phyloP scores from a whole-genome alignment of 2,113 vertebrate genomes.

The Reinhardtius hippoglossoides region DNA sequence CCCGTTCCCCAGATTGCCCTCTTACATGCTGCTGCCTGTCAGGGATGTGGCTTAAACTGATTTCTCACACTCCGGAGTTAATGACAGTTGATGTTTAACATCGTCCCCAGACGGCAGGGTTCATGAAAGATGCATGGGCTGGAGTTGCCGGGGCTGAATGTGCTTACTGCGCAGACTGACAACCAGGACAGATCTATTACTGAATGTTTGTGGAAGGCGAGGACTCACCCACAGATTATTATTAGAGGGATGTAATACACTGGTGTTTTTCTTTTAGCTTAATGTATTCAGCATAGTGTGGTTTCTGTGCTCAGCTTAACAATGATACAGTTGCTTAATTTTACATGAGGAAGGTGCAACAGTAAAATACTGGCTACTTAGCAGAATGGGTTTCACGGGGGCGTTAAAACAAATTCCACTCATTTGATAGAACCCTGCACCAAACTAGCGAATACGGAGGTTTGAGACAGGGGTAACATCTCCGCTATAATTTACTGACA shows the following conservation, averaged over 20 bases:
- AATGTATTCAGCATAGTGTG: constrained; percentile 44
- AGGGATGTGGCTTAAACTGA: constrained; percentile 59
- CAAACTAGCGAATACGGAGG: neutral
- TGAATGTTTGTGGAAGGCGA: constrained; percentile 51
- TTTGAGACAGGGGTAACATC: neutral
- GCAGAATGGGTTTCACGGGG: constrained; percentile 37
- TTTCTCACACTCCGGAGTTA: constrained; percentile 65
- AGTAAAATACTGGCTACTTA: constrained; percentile 19
- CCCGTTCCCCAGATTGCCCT: constrained; percentile 30
- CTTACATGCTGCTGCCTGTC: constrained; percentile 61
- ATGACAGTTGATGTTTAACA: constrained; percentile 75
- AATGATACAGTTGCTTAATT: constrained; percentile 31
- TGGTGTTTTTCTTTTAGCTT: constrained; percentile 7
- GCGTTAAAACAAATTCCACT: constrained; percentile 16
- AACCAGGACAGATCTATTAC: constrained; percentile 61
- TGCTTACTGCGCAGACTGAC: constrained; percentile 67
- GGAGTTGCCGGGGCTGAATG: constrained; percentile 56
- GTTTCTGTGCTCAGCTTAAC: constrained; percentile 23
- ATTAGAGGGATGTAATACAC: constrained; percentile 59
- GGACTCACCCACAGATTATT: constrained; percentile 3
- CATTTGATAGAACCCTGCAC: constrained; percentile 1
- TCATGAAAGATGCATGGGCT: constrained; percentile 79
- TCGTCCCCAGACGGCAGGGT: constrained; percentile 62
- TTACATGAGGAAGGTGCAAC: constrained; percentile 10
- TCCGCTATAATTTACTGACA: neutral